Conservation (phyloP, 2,797 vertebrate genomes). For the Rallus crepitans region DNA sequence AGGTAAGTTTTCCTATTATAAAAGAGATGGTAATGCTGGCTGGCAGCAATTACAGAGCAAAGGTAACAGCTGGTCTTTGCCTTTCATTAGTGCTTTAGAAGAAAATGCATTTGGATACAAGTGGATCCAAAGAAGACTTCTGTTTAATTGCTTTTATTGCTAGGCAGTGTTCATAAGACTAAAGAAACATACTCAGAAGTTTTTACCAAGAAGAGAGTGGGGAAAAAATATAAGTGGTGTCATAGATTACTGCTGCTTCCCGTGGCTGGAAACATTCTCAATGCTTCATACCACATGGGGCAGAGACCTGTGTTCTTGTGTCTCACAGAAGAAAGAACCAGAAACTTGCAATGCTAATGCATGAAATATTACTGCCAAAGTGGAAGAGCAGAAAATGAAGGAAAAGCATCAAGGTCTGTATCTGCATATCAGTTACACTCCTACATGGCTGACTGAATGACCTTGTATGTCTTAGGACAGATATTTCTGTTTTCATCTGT, state of each 20-base stretch:
- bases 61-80: neutral
- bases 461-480: neutral
- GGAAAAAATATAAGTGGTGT: neutral
- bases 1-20: neutral
- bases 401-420: neutral
- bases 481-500: neutral
- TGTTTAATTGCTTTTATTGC: neutral
- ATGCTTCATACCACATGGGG: fast-evolving
- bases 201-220: neutral
- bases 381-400: neutral
- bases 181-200: neutral
- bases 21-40: neutral
- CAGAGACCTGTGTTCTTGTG: neutral
- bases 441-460: neutral
- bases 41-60: neutral
- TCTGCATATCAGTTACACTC: neutral
- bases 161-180: neutral
- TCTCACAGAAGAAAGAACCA: neutral
- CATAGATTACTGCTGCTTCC: neutral
- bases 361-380: neutral
- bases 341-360: neutral
- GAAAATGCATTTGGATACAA: neutral
- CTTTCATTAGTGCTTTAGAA: neutral
- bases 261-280: neutral
- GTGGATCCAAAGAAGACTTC: neutral